phyloP scores from a whole-genome alignment of 2,113 vertebrate genomes.

The Mobula birostris region DNA sequence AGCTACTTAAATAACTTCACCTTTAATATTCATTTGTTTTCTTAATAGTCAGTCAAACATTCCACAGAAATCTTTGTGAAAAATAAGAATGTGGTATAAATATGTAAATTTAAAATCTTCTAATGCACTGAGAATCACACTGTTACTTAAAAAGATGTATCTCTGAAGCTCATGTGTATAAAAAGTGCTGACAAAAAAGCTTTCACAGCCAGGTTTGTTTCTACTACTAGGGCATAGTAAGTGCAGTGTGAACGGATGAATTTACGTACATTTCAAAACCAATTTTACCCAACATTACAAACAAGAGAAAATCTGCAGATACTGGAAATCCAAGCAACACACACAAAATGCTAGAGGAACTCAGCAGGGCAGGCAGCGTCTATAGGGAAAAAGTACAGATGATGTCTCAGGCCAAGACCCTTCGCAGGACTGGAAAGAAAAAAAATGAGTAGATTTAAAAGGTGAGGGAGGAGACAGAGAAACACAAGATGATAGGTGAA shows the following conservation, averaged over 20 bases:
- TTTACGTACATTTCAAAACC: background rate
- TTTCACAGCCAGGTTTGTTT: background rate
- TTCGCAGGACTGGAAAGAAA: too few relatives aligned
- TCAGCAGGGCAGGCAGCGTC: too few relatives aligned
- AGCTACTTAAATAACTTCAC: background rate
- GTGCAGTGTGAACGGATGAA: background rate
- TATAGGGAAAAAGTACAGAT: too few relatives aligned
- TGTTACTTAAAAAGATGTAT: background rate
- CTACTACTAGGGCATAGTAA: background rate
- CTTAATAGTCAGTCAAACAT: background rate
- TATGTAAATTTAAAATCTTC: background rate
- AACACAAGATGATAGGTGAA: too few relatives aligned
- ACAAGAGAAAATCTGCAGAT: too few relatives aligned
- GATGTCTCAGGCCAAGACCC: too few relatives aligned
- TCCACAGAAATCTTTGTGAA: background rate
- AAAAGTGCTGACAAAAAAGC: background rate
- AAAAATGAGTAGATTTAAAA: too few relatives aligned
- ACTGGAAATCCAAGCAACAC: too few relatives aligned
- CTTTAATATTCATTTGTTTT: background rate
- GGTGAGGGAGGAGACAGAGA: too few relatives aligned
- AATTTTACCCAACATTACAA: too few relatives aligned
- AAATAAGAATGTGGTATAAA: background rate
- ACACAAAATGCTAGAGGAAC: too few relatives aligned
- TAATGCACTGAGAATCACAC: background rate
- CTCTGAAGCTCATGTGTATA: background rate